Evolutionary conservation across 2,888 invertebrate genomes (phyloP).

Genomic region (Phengaris arion): DNA sequence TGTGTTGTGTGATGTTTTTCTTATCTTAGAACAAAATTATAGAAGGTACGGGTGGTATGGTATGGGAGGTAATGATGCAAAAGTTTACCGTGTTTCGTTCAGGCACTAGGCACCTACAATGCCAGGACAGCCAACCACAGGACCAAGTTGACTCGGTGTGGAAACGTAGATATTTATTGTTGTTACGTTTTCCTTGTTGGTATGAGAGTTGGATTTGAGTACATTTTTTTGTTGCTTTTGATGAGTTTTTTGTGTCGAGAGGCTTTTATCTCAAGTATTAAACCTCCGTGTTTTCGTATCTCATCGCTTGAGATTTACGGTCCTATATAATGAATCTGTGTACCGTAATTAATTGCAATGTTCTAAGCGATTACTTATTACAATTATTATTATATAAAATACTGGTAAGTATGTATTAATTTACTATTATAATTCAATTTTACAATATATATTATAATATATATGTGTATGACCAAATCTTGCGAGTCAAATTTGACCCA

Average conservation of each 20-base stretch:
- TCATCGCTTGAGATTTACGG: conserved; percentile 22
- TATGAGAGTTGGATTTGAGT: conserved; percentile 3
- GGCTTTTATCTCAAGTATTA: conserved; percentile 26
- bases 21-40: too few species aligned
- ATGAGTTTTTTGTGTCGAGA: conserved; percentile 19
- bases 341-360: conserved; percentile 15
- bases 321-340: conserved; percentile 21
- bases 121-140: too few species aligned
- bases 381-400: background rate
- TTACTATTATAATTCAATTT: too few species aligned
- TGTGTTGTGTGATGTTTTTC: too few species aligned
- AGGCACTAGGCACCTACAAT: too few species aligned
- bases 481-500: too few species aligned
- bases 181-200: conserved; percentile 10
- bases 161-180: background rate
- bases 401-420: background rate
- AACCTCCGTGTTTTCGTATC: conserved; percentile 3
- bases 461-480: too few species aligned
- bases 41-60: too few species aligned
- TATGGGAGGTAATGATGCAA: too few species aligned
- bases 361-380: conserved; percentile 7
- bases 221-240: conserved; percentile 28
- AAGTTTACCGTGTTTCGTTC: too few species aligned
- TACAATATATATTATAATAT: too few species aligned
- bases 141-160: background rate